These are phyloP conservation scores for Abrostola triplasia DNA, from an alignment of 2,888 invertebrate species.

Conservation along the genomic window DNA sequence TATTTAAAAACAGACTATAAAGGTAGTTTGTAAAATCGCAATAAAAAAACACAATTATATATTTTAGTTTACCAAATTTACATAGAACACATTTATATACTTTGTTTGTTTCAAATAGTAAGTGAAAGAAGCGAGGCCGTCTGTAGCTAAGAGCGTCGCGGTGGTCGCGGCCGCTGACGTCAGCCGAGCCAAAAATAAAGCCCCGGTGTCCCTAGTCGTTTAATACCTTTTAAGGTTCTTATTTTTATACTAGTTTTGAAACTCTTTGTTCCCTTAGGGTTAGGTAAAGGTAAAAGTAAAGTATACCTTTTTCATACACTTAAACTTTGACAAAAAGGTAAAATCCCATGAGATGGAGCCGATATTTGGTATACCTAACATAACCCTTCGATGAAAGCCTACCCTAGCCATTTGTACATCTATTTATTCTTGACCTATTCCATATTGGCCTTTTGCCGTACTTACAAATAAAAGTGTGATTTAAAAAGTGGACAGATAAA, in stretches of 20 bases:
- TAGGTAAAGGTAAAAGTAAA: slow-evolving; percentile 6
- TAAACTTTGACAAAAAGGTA: slow-evolving; percentile 6
- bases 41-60: too few relatives aligned
- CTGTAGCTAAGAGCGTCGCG: slow-evolving; percentile 23
- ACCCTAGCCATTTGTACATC: too few relatives aligned
- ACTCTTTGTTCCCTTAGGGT: slow-evolving; percentile 11
- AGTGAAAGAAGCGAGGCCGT: slow-evolving; percentile 6
- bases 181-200: slow-evolving; percentile 42
- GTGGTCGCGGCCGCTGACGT: slow-evolving; percentile 29
- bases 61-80: too few relatives aligned
- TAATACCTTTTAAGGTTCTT: slow-evolving; percentile 42
- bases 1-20: too few relatives aligned
- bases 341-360: background rate
- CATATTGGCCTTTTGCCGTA: too few relatives aligned
- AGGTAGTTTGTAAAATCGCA: too few relatives aligned
- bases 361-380: slow-evolving; percentile 2
- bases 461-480: too few relatives aligned
- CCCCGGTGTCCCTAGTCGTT: slow-evolving; percentile 18
- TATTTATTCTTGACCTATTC: too few relatives aligned
- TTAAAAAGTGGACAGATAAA: too few relatives aligned
- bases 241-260: slow-evolving; percentile 30
- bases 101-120: slow-evolving; percentile 6
- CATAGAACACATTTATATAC: too few relatives aligned
- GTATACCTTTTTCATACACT: slow-evolving; percentile 1
- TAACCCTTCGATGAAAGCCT: background rate